Evolutionary conservation across 1,140 invertebrate species (phyloP), one percentile per base, ranked within the genome.

Genomic region (Drosophila burlai): DNA sequence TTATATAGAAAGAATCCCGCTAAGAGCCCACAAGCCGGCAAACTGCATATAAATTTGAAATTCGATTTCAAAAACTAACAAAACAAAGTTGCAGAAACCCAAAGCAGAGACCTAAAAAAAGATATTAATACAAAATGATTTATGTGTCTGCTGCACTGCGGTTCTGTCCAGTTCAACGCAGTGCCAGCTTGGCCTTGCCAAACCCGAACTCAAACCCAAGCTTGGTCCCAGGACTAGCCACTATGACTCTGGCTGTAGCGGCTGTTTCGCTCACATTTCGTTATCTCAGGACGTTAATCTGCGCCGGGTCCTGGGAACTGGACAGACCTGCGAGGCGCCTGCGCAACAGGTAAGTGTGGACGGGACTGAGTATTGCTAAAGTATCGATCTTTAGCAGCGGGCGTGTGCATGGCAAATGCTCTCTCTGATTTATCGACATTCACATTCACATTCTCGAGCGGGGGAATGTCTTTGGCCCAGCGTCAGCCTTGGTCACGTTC

Each of bases 81-180:
- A 76, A 80, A 83, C 76, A 80, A 83, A 76, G 61, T 83, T 80
- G 76, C 81, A 79, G 72, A 78, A 64, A 64, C 40, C 18, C 31
- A 57, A 58, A 18, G 16, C 38, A 40, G 26, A 47, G 18, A 61
- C 43, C 61, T 26, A 34, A 69, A 57, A 78, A 79, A 71, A 65
- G 76, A 80, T 83, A 83, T 83, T 83, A 83, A 83, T 80, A 83
- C 79, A 83, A 76, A 76, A 83, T 83, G 76, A 83, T 83, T 83
- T 83, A 83, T 83, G 81, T 83, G 81, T 83, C 81, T 83, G 81
- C 81, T 62, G 60, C 74, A 65, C 61, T 69, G 80, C 74, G 67
- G 59, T 73, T 58, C 65, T 55, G 52, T 54, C 21, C 29, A 16
- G 29, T 36, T 31, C 1, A 60, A 2, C 18, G 21, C 42, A 11